These are phyloP conservation scores for Plutella xylostella DNA, from an alignment of 2,888 invertebrate species.

Conservation along the genomic window DNA sequence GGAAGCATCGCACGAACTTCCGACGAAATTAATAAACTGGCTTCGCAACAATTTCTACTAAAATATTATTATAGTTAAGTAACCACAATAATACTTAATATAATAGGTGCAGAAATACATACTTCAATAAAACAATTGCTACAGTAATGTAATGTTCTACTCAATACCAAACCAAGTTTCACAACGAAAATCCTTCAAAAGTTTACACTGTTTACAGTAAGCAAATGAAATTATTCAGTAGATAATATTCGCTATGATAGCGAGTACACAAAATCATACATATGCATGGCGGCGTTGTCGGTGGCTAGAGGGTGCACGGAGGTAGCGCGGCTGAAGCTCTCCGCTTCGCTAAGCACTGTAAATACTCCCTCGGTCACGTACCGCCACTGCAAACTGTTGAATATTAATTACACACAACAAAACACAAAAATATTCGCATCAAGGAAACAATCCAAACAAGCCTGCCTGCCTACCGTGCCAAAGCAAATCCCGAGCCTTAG, in stretches of 20 bases:
- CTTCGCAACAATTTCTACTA: no score
- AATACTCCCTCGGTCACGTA: conserved; percentile 61
- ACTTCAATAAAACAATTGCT: no score
- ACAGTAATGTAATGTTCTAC: no score
- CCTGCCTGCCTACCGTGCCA: conserved; percentile 26
- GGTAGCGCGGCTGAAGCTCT: conserved; percentile 13
- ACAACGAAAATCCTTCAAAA: no score
- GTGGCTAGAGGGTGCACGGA: conserved; percentile 22
- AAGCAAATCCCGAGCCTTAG: conserved; percentile 27
- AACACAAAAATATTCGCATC: conserved; percentile 41
- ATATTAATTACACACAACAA: conserved; percentile 58
- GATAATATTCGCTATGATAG: conserved; percentile 4
- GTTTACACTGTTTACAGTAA: no score
- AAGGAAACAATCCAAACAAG: conserved; percentile 35
- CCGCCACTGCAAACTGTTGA: conserved; percentile 55
- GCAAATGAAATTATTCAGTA: neutral
- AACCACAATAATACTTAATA: no score
- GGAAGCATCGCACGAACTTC: no score
- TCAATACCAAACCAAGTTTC: no score
- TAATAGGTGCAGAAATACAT: no score
- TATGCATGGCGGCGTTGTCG: conserved; percentile 30
- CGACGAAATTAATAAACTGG: no score
- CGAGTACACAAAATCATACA: conserved; percentile 23
- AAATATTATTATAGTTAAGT: no score
- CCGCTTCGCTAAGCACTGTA: conserved; percentile 58